A percentile compares a stretch with the other conserved stretches of the same genome.
Conservation (phyloP, 2,113 vertebrate genomes). For the Scomber colias region DNA sequence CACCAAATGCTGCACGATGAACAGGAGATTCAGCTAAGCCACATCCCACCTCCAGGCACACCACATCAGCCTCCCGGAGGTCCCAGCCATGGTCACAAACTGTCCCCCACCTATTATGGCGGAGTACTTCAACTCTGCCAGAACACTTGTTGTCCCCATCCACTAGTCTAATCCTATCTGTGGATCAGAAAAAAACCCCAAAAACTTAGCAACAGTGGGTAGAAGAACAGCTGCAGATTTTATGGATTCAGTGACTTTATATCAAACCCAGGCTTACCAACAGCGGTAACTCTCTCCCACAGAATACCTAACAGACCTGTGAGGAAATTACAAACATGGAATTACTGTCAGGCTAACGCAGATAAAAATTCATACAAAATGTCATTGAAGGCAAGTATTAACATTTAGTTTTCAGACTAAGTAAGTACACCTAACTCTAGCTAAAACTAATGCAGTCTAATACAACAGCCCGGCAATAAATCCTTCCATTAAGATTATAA, state of each 20-base stretch:
- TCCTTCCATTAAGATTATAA: not conserved
- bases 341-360: not conserved
- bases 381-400: not conserved
- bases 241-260: not conserved
- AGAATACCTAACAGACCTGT: constrained; percentile 68
- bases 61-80: constrained; percentile 78
- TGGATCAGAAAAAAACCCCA: constrained; percentile 12
- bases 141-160: constrained; percentile 77
- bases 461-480: not conserved
- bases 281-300: constrained; percentile 69
- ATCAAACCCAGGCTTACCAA: constrained; percentile 65
- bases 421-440: not conserved
- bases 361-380: not conserved
- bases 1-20: constrained; percentile 51
- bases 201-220: not conserved
- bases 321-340: constrained; percentile 13
- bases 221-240: not conserved
- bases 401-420: not conserved
- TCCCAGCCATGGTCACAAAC: constrained; percentile 82
- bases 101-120: constrained; percentile 79
- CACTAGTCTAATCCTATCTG: constrained; percentile 76
- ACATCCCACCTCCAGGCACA: constrained; percentile 83
- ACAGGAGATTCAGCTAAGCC: constrained; percentile 73
- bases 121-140: constrained; percentile 82
- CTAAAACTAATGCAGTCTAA: not conserved